A percentile compares a stretch with the other conserved stretches of the same genome.
phyloP scores from a whole-genome alignment of 2,113 vertebrate species.

The Halcyon malimbica region DNA sequence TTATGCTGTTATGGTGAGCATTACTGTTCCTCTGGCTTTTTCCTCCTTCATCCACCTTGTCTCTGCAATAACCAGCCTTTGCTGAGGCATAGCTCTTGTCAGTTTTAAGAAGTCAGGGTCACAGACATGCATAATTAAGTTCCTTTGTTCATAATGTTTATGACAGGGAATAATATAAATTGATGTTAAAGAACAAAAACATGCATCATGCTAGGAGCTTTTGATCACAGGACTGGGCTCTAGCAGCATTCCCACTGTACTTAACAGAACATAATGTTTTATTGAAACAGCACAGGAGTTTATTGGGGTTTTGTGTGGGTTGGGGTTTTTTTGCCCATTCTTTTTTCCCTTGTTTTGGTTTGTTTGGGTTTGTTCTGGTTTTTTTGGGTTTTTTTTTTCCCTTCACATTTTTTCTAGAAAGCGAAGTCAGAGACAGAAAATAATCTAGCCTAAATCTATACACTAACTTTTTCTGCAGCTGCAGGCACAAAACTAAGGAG shows the following conservation, averaged over 20 bases:
- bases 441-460: neutral
- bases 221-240: neutral
- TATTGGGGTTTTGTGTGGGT: neutral
- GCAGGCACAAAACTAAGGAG: neutral
- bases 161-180: neutral
- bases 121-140: neutral
- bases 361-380: neutral
- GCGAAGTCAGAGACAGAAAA: neutral
- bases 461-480: neutral
- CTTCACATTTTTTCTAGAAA: neutral
- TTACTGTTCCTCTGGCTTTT: neutral
- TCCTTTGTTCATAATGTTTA: neutral
- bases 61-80: neutral
- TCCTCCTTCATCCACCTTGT: neutral
- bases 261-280: neutral
- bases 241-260: neutral
- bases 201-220: neutral
- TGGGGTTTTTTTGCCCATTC: neutral
- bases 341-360: neutral
- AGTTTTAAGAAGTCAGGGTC: neutral
- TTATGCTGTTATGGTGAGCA: neutral
- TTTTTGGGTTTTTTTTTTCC: too few species aligned
- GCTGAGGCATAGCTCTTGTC: neutral
- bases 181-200: neutral
- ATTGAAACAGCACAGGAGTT: neutral